Conservation (phyloP, 2,797 vertebrate genomes). For the Okamejei kenojei region DNA sequence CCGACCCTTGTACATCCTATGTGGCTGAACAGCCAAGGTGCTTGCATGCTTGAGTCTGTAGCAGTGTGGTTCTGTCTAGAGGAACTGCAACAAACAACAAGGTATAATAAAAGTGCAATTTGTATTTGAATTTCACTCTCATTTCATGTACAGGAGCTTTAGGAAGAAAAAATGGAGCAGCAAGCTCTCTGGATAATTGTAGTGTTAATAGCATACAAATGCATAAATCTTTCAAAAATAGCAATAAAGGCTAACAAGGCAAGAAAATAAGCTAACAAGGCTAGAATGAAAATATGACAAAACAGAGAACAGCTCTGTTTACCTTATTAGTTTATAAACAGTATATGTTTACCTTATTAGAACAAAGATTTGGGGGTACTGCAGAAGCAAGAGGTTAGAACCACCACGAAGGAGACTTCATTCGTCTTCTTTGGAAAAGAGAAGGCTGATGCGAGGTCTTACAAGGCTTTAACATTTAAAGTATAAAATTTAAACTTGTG, state of each 20-base stretch:
- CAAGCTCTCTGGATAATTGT: neutral
- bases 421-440: neutral
- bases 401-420: neutral
- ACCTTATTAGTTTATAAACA: neutral
- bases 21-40: neutral
- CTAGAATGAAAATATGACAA: neutral
- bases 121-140: neutral
- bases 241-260: neutral
- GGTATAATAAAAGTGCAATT: neutral
- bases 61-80: neutral
- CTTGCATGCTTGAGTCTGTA: neutral
- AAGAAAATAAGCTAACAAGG: neutral
- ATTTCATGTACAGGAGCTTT: neutral
- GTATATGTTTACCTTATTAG: neutral
- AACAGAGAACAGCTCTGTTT: neutral
- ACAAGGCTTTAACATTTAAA: neutral
- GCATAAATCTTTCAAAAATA: neutral
- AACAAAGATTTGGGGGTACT: neutral
- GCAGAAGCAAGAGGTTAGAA: neutral
- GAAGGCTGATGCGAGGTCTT: neutral
- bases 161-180: neutral
- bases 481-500: neutral
- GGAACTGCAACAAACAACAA: neutral
- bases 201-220: too few relatives aligned
- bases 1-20: neutral